A percentile compares a stretch with the other conserved stretches of the same genome.
Conservation (phyloP, 1,140 invertebrate genomes). For the Alviniconcha marisindica region DNA sequence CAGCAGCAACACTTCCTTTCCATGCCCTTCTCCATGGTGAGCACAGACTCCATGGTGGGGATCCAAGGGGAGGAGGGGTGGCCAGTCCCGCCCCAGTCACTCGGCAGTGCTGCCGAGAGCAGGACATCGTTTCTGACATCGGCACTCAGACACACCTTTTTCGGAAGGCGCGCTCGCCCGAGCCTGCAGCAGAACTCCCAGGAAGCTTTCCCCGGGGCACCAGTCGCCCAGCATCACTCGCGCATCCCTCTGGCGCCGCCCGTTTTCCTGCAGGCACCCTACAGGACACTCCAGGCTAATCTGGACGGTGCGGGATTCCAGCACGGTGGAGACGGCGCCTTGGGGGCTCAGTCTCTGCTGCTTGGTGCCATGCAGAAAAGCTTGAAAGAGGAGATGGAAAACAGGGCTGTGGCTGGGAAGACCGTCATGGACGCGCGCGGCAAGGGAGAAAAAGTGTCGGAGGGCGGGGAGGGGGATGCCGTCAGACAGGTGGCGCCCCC, state of each 20-base stretch:
- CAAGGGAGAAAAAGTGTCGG: not conserved
- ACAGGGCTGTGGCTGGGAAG: not conserved
- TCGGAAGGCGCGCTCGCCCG: not conserved
- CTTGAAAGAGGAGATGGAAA: not conserved
- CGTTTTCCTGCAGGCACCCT: not conserved
- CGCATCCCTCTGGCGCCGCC: no score
- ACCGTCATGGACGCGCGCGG: not conserved
- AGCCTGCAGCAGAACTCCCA: not conserved
- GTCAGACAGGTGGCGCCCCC: not conserved
- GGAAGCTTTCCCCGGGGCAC: no score
- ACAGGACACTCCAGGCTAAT: not conserved
- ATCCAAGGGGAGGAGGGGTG: no score
- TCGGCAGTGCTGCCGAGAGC: not conserved
- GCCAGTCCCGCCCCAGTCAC: no score
- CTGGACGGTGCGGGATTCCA: not conserved
- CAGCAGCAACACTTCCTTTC: not conserved
- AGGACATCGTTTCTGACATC: not conserved
- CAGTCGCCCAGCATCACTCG: not conserved
- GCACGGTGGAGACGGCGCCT: not conserved
- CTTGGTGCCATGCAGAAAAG: not conserved
- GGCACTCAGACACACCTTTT: not conserved
- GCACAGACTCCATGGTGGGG: no score
- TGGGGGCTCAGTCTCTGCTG: not conserved
- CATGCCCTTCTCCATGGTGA: slow-evolving; percentile 1
- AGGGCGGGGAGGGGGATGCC: not conserved